Base-by-base conservation (phyloP, 2,797 vertebrate genomes). In the Rhabdophis nuchalis region DNA sequence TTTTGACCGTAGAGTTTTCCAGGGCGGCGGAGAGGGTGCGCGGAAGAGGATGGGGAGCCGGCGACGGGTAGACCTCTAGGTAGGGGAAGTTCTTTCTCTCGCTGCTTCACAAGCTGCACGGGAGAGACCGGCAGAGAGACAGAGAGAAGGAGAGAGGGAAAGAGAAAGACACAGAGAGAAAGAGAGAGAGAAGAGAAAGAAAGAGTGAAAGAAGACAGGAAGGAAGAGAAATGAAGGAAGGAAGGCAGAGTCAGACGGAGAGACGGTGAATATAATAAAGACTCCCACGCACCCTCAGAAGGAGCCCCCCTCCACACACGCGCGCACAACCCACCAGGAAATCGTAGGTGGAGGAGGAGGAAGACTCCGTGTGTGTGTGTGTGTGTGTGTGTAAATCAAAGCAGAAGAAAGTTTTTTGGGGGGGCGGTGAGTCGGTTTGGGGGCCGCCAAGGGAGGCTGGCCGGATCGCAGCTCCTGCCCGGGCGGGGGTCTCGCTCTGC, bases 341-440 rank as follows among this genome's bases (percentile, higher is more conserved):
- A 13, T 6, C 41, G 88, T 29, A 11, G 60, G 46, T 20, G 52
- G 52, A 36, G 60, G 46, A n/a, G 52, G 52, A 54, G n/a, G 50
- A 27, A 7, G 93, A 93, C 93, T 54, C 13, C 16, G 13, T 53
- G 95, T 14, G 95, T 93, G 89, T 16, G 54, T 8, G 56, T 57
- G 8, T 52, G 5, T 52, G 93, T 92, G 93, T 93, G 64, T 18
- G 64, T 3, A 41, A 41, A 82, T 46, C 72, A 46, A 46, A 82
- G 72, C 36, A 82, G 72, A 25, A 20, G 9, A 11, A 46, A 82
- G 25, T 61, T 82, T 36, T 77, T 46, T 61, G 32, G 54, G 50
- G 61, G 18, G 23, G 5, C 11, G 11, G 1, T 29, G 46, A 12
- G 52, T 1, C 1, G 29, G 10, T 8, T 52, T 46, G 36, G 60